phyloP scores from a whole-genome alignment of 1,140 invertebrate species.

The Sycobia sp. region DNA sequence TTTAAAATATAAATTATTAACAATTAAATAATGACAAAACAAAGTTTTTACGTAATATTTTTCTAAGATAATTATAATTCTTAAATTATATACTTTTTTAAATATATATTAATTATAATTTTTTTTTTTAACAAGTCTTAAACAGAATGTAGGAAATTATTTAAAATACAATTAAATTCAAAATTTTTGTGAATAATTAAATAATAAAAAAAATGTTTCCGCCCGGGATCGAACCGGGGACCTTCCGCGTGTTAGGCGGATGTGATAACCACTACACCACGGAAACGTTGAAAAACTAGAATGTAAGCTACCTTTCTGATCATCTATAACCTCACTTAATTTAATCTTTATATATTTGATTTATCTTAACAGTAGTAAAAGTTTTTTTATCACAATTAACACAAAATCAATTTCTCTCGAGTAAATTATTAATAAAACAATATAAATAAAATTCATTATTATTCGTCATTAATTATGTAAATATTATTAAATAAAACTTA shows the following conservation, averaged over 20 bases:
- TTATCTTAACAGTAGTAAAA: background rate
- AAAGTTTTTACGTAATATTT: background rate
- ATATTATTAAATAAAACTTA: too few species aligned
- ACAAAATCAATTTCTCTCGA: background rate
- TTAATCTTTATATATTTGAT: too few species aligned
- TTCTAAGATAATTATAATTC: too few species aligned
- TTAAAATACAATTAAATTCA: too few species aligned
- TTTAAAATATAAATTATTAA: background rate
- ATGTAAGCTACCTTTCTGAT: background rate
- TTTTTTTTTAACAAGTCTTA: background rate
- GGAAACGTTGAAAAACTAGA: slow-evolving; percentile 7
- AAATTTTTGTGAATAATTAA: background rate
- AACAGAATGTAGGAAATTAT: background rate
- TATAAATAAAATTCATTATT: background rate
- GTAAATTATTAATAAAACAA: background rate
- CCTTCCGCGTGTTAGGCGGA: slow-evolving; percentile 33
- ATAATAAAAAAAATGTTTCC: slow-evolving; percentile 27
- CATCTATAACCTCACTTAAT: background rate
- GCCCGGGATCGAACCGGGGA: slow-evolving; percentile 30
- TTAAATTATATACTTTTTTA: background rate
- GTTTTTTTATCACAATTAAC: background rate
- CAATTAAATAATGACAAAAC: background rate
- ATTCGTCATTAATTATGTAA: background rate
- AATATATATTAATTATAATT: slow-evolving; percentile 1
- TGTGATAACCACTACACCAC: slow-evolving; percentile 36